phyloP scores from a whole-genome alignment of 1,140 invertebrate genomes.

The Diploscapter pachys region DNA sequence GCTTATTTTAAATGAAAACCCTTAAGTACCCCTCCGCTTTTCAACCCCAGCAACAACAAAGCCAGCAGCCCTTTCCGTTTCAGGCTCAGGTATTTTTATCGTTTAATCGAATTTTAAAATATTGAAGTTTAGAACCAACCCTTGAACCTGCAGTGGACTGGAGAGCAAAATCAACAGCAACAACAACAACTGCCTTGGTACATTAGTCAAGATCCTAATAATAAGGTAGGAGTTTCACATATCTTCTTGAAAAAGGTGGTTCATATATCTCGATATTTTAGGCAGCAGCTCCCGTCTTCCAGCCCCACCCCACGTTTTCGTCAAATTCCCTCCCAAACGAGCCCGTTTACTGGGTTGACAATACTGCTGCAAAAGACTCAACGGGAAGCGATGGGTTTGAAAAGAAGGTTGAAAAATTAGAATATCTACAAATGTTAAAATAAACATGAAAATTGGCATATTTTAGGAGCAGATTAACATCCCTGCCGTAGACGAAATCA shows the following conservation, averaged over 20 bases:
- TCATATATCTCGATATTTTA: neutral
- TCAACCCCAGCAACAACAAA: no score
- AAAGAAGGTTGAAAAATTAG: neutral
- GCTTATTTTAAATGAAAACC: no score
- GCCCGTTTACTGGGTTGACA: slow-evolving; percentile 4
- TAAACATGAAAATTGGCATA: slow-evolving; percentile 1
- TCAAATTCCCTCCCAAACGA: neutral
- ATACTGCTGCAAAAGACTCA: neutral
- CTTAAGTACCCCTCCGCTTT: no score
- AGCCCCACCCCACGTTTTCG: slow-evolving; percentile 19
- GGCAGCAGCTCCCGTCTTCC: slow-evolving; percentile 11
- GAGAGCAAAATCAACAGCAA: slow-evolving; percentile 21
- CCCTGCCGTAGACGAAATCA: slow-evolving; percentile 6
- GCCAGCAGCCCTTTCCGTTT: slow-evolving; percentile 7
- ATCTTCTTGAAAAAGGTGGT: slow-evolving; percentile 19
- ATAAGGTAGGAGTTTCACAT: neutral
- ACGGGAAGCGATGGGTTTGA: slow-evolving; percentile 18
- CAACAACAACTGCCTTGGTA: slow-evolving; percentile 17
- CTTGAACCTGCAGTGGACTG: slow-evolving; percentile 20
- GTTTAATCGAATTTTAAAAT: no score
- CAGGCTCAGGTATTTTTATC: slow-evolving; percentile 8
- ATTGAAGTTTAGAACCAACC: neutral
- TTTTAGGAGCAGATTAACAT: slow-evolving; percentile 12
- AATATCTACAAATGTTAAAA: neutral
- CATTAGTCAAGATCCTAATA: slow-evolving; percentile 6